phyloP scores from a whole-genome alignment of 2,888 invertebrate genomes.

The Nomada fucata region DNA sequence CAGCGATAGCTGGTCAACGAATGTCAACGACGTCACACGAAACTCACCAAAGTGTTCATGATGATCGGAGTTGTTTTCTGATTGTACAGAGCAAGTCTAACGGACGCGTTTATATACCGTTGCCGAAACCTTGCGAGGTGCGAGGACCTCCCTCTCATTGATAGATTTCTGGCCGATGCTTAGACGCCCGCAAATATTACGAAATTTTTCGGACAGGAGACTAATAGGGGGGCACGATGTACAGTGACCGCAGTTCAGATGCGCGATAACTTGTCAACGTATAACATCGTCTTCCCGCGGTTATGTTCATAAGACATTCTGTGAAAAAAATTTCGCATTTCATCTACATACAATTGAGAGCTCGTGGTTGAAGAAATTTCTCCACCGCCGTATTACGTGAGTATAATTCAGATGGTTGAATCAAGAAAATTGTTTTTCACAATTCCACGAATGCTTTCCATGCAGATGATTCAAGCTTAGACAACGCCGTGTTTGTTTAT shows the following conservation, averaged over 20 bases:
- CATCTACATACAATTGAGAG: slow-evolving; percentile 13
- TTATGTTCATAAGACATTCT: slow-evolving; percentile 29
- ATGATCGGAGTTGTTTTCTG: slow-evolving; percentile 62
- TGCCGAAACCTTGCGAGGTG: slow-evolving; percentile 70
- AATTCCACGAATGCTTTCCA: neutral
- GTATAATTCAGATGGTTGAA: slow-evolving; percentile 28
- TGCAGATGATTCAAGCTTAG: neutral
- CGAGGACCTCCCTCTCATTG: slow-evolving; percentile 71
- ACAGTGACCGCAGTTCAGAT: slow-evolving; percentile 21
- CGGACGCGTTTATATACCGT: slow-evolving; percentile 73
- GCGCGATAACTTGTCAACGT: slow-evolving; percentile 33
- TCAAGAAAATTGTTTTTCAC: neutral
- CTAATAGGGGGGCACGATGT: slow-evolving; percentile 52
- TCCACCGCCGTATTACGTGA: slow-evolving; percentile 33
- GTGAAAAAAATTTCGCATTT: slow-evolving; percentile 21
- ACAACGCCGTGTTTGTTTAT: neutral
- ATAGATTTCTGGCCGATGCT: slow-evolving; percentile 60
- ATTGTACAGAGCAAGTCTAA: slow-evolving; percentile 63
- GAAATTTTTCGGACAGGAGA: slow-evolving; percentile 57
- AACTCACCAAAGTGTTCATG: slow-evolving; percentile 74
- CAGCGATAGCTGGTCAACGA: neutral
- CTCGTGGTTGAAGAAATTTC: slow-evolving; percentile 16
- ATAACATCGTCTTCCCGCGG: slow-evolving; percentile 28
- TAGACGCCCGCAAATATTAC: slow-evolving; percentile 63
- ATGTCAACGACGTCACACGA: neutral